Evolutionary conservation across 2,797 vertebrate species (phyloP), one percentile per base, ranked within the genome.

Genomic region (Limnodromus scolopaceus): DNA sequence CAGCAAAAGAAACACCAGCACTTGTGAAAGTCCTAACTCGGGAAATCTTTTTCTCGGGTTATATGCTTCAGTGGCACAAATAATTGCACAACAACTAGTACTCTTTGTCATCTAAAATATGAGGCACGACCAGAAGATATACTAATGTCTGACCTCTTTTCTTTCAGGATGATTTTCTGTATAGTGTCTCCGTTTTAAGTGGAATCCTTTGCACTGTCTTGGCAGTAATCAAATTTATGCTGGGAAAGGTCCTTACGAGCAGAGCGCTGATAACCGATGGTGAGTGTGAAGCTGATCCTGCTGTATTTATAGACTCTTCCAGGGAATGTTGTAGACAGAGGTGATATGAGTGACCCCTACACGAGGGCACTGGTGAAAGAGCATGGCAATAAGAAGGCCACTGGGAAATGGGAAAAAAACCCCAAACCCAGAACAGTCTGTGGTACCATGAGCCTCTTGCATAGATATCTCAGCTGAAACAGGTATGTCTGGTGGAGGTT

Each of bases 181-280:
- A 99, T 91, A 99, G 99, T 16, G 99, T 99, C 89, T 99, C 99
- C 74, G 98, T 99, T 97, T 97, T 99, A 97, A 99, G 99, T 77
- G 99, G 99, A 87, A 98, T 99, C 97, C 97, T 98, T 19, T 99
- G 99, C 97, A 98, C 98, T 72, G 96, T 98, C 94, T 98, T 99
- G 97, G 99, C 99, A 41, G 98, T 99, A 89, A 96, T 98, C 97
- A 99, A 99, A 97, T 99, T 99, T 96, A 98, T 99, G 98, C 98
- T 99, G 98, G 99, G 99, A 71, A 99, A 98, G 97, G 98, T 99
- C 93, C 98, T 99, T 91, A 99, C 99, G 54, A 99, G 99, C 98
- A 98, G 99, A 97, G 99, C 99, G 3, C 98, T 99, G 91, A 99
- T 99, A 97, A 99, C 99, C 1, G 99, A 99, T 22, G 99, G 99